Base-by-base conservation (phyloP, 2,113 vertebrate species). In the Siniperca knerii region DNA sequence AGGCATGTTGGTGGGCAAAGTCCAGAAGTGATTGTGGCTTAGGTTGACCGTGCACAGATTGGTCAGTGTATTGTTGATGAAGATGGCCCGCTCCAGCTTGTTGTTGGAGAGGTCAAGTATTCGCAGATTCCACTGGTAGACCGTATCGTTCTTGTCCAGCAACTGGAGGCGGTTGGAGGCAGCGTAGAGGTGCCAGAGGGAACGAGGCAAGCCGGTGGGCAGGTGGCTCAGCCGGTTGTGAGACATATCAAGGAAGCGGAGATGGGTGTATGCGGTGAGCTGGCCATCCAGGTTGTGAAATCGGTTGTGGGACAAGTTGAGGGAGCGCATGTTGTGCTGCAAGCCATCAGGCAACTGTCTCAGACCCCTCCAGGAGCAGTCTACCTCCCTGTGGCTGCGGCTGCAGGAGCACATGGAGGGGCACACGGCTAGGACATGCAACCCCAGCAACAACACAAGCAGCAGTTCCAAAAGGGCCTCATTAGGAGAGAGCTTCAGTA, bases 1-100 rank as follows among this genome's bases (percentile, higher is more conserved):
- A n/a, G 98, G 98, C 94, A 99, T 96, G 81, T 99, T 99, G 90
- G 97, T 99, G 71, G 98, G 98, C 83, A 99, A 95, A 5, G 98
- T 99, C 97, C 98, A 98, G 83, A 99, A 97, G 86, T 96, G 96
- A 93, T 99, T 99, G 94, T 95, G 94, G 33, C 98, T 99, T 74
- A 99, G 95, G 60, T 99, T 98, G 84, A 99, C 97, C 35, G 93
- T 92, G 83, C 93, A 95, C 83, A 99, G 95, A 29, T 94, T 96
- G 81, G 93, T 96, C 84, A 99, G 88, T 0, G 98, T 99, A 75
- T 99, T 99, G 94, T 99, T 99, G 93, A 99, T 99, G 81, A 99
- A 97, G 72, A 97, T 96, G 40, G 96, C 96, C 55, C 97, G 97
- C 94, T 99, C 97, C 90, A 99, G 94, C 95, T 96, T 95, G 57